phyloP scores from a whole-genome alignment of 2,888 invertebrate genomes.

The Protophormia terraenovae region DNA sequence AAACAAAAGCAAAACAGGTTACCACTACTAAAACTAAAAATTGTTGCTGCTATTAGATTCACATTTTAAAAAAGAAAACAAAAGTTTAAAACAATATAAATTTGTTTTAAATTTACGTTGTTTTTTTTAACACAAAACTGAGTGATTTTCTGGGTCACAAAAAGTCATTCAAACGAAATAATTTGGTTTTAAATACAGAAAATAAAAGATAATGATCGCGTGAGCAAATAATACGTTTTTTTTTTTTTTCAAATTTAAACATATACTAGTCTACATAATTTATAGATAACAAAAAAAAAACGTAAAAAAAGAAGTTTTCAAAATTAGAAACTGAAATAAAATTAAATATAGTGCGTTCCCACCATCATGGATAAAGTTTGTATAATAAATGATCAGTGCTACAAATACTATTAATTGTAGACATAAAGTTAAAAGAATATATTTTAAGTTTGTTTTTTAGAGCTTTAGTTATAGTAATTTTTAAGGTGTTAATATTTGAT shows the following conservation, averaged over 20 bases:
- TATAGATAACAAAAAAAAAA: conserved; percentile 27
- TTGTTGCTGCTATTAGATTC: conserved; percentile 37
- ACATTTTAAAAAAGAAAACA: conserved; percentile 49
- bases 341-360: conserved; percentile 38
- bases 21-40: background rate
- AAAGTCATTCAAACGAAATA: conserved; percentile 58
- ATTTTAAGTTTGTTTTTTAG: background rate
- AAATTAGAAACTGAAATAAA: conserved; percentile 30
- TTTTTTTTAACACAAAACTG: conserved; percentile 32
- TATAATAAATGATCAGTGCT: background rate
- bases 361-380: background rate
- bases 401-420: background rate
- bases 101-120: background rate
- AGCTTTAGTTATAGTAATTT: conserved; percentile 4
- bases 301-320: background rate
- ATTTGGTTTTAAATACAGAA: conserved; percentile 50
- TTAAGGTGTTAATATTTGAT: conserved; percentile 38
- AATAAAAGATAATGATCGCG: conserved; percentile 57
- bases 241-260: background rate
- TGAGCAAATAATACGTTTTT: conserved; percentile 39
- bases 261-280: background rate
- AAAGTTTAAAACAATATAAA: conserved; percentile 48
- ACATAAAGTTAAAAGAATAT: background rate
- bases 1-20: conserved; percentile 17
- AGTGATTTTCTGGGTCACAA: conserved; percentile 61